Conservation (phyloP, 2,888 invertebrate species). For the Miltochrista miniata region DNA sequence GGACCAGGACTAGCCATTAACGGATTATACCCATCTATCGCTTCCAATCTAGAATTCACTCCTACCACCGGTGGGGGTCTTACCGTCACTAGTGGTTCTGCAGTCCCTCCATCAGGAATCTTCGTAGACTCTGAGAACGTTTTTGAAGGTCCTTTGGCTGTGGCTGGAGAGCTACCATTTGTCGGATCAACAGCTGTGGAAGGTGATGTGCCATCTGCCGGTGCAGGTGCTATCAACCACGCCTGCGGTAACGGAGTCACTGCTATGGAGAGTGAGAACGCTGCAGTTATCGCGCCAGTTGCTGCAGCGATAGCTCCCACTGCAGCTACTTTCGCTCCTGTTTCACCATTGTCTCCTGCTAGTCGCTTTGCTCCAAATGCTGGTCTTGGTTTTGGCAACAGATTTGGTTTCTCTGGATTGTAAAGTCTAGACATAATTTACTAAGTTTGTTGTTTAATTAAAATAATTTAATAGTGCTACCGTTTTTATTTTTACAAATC, state of each 20-base stretch:
- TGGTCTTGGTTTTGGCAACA: constrained; percentile 5
- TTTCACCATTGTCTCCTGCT: constrained; percentile 5
- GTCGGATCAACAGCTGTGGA: constrained; percentile 32
- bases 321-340: background rate
- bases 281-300: constrained; percentile 1
- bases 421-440: constrained; percentile 3
- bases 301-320: background rate
- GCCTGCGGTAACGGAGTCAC: constrained; percentile 37
- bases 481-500: too few relatives aligned
- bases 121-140: constrained; percentile 30
- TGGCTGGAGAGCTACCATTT: constrained; percentile 33
- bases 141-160: constrained; percentile 21
- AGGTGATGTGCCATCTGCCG: constrained; percentile 21
- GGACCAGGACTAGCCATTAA: background rate
- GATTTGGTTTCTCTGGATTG: background rate
- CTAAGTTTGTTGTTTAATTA: background rate
- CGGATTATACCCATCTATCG: background rate
- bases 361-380: background rate
- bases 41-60: constrained; percentile 18
- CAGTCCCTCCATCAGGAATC: constrained; percentile 14
- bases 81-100: constrained; percentile 16
- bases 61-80: constrained; percentile 36
- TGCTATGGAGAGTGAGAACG: constrained; percentile 27
- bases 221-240: constrained; percentile 38
- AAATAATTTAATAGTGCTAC: too few relatives aligned